Evolutionary conservation across 2,888 invertebrate genomes (phyloP).

Genomic region (Pristionchus arcanus): DNA sequence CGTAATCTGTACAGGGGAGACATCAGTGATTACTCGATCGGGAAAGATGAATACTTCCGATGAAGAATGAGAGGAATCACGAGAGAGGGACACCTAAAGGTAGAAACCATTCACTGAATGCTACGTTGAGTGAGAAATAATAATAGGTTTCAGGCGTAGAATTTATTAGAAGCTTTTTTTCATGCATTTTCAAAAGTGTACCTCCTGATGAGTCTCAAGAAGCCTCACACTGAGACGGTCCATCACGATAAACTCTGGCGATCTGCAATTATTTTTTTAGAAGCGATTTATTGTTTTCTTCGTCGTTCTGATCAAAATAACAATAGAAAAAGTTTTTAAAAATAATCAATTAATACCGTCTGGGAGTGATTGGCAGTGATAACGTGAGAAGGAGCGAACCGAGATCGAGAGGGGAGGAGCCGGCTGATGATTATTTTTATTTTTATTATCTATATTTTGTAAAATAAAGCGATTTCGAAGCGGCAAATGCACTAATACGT

Average conservation of each 20-base stretch:
- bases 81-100: not conserved
- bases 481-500: not conserved
- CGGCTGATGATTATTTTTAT: not conserved
- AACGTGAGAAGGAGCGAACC: slow-evolving; percentile 8
- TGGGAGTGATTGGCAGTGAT: not conserved
- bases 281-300: not conserved
- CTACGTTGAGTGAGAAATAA: not conserved
- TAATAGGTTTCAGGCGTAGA: not conserved
- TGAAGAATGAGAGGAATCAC: not conserved
- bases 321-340: not conserved
- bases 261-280: not conserved
- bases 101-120: not conserved
- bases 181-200: not conserved
- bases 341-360: not conserved
- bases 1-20: not conserved
- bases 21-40: not conserved
- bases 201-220: slow-evolving; percentile 29
- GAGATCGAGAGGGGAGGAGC: slow-evolving; percentile 47
- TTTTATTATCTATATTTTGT: not conserved
- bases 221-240: slow-evolving; percentile 18
- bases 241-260: not conserved
- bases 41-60: not conserved
- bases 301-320: not conserved
- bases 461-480: not conserved
- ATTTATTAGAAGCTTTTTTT: not conserved